Conservation (phyloP, 2,888 invertebrate species). For the Noctua janthina region DNA sequence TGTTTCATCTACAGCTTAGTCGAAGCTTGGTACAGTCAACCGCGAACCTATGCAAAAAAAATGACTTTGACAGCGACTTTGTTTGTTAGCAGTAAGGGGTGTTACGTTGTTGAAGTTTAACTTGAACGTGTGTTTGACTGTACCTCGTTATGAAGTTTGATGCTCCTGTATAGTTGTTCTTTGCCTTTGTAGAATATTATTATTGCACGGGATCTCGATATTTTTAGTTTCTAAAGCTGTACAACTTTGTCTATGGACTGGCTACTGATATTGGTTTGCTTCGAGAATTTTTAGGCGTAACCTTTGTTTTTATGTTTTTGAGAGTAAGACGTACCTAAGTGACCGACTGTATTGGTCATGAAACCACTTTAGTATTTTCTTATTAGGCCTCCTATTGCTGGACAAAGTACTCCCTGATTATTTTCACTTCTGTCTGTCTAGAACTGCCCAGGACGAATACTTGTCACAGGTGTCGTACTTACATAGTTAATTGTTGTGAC, state of each 20-base stretch:
- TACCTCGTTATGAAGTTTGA: constrained; percentile 85
- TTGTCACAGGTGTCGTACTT: neutral
- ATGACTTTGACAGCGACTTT: neutral
- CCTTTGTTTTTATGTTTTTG: neutral
- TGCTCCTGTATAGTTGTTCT: constrained; percentile 76
- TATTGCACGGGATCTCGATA: constrained; percentile 74
- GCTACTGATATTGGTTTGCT: constrained; percentile 37
- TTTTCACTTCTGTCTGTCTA: neutral
- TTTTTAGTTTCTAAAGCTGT: constrained; percentile 75
- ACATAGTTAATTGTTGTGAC: neutral
- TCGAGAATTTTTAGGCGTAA: neutral
- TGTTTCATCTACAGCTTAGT: constrained; percentile 77
- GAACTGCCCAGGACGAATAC: neutral
- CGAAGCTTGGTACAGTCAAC: constrained; percentile 51
- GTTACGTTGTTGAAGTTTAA: neutral
- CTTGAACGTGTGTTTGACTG: constrained; percentile 2
- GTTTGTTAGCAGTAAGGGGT: neutral
- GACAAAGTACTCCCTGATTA: neutral
- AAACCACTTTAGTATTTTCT: neutral
- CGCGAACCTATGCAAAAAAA: neutral
- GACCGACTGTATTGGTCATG: neutral
- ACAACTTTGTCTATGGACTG: constrained; percentile 66
- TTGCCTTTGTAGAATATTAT: constrained; percentile 82
- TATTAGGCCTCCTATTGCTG: neutral
- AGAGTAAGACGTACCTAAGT: neutral